phyloP scores from a whole-genome alignment of 1,140 invertebrate species.

The Megalopta genalis region DNA sequence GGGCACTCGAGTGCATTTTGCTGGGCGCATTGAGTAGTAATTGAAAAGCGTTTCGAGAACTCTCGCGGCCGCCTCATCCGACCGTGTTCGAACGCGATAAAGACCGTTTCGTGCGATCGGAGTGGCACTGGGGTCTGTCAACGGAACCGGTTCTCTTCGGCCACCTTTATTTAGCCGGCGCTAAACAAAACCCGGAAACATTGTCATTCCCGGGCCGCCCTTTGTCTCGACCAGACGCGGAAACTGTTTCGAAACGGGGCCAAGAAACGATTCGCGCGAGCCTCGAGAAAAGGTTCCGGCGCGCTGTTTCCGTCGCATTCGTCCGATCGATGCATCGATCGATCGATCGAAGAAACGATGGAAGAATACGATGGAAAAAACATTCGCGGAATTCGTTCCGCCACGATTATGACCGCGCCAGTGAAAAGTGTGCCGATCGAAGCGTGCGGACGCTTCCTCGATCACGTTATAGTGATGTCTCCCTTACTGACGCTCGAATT shows the following conservation, averaged over 20 bases:
- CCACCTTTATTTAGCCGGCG: no score
- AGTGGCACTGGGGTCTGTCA: background rate
- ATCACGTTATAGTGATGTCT: no score
- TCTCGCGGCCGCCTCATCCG: background rate
- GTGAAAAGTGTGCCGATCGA: background rate
- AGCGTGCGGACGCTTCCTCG: background rate
- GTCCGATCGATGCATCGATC: slow-evolving; percentile 6
- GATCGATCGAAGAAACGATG: background rate
- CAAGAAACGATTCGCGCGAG: background rate
- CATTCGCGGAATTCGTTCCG: background rate
- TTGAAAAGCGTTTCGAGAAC: slow-evolving; percentile 5
- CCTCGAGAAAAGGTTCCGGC: background rate
- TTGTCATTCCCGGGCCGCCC: background rate
- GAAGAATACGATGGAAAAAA: background rate
- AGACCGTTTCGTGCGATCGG: background rate
- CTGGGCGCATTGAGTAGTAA: background rate
- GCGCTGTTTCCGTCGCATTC: background rate
- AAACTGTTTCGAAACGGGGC: background rate
- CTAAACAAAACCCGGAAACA: background rate
- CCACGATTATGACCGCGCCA: background rate
- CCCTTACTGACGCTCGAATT: no score
- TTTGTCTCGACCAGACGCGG: no score
- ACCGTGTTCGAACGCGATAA: background rate
- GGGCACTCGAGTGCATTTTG: background rate
- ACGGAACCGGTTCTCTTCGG: background rate